Evolutionary conservation across 1,140 invertebrate genomes (phyloP), one percentile per base, ranked within the genome.

Genomic region (Steinernema feltiae): DNA sequence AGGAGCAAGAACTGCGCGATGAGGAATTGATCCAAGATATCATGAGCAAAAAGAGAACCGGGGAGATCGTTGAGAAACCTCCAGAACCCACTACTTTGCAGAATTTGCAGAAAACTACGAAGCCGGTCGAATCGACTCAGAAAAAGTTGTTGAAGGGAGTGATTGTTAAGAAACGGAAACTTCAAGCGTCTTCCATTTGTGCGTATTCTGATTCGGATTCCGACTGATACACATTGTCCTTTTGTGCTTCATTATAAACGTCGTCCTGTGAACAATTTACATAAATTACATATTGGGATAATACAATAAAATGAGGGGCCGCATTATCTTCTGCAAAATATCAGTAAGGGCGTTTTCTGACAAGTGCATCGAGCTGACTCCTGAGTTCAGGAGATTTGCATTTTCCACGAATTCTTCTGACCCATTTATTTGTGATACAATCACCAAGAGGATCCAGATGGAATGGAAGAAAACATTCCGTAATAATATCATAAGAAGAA

Each of bases 401-500:
- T 32, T 80, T 76, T 69, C 70, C 41, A 15, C 48, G 71, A 53
- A 80, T 74, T 17, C 41, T 48, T 3, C 74, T 72, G n/a, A n/a
- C n/a, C n/a, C n/a, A 80, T 27, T 0, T 32, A 24, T 18, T 77
- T 72, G 80, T 76, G 15, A 70, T 30, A 3, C 76, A 29, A 24
- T 80, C 74, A 32, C 30, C 18, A 63, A 15, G 53, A 63, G 53
- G 53, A 63, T 63, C 53, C 7, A 7, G 24, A 63, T 27, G 24
- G 24, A 7, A 27, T 27, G n/a, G 2, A 63, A 63, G 7, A 63
- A 63, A 17, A 63, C 12, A 27, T 7, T 63, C 7, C 12, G 12
- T 3, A 17, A 7, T 69, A 27, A 71, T 3, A 27, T 71, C 70
- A 87, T 82, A 83, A 86, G 35, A 87, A 83, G 79, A 87, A 85